A percentile compares a stretch with the other conserved stretches of the same genome.
These are phyloP conservation scores for Drosophila anomelani DNA, from an alignment of 2,888 invertebrate genomes.

Conservation along the genomic window DNA sequence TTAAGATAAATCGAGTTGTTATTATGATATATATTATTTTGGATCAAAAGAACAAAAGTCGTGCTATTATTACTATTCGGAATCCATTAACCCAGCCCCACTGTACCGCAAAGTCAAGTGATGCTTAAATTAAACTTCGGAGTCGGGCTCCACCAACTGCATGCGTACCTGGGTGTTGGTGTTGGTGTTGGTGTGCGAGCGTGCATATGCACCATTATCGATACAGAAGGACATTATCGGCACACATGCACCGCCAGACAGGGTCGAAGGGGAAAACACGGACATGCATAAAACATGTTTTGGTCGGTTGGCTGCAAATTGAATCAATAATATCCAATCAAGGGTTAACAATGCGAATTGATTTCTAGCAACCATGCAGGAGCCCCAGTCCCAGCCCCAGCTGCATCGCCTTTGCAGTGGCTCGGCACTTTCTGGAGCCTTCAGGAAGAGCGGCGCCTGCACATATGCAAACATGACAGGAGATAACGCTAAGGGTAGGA, in stretches of 20 bases:
- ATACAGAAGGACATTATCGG: conserved; percentile 68
- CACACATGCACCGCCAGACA: conserved; percentile 36
- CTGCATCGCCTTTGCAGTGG: conserved; percentile 18
- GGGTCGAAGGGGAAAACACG: conserved; percentile 1
- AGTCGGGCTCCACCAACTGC: conserved; percentile 31
- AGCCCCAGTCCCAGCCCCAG: conserved; percentile 5
- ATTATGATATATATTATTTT: too few species aligned
- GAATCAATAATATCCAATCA: conserved; percentile 83
- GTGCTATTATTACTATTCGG: neutral
- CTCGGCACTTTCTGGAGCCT: conserved; percentile 1
- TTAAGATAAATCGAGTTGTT: too few species aligned
- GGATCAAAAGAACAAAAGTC: too few species aligned
- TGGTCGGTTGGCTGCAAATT: conserved; percentile 77
- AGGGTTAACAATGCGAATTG: conserved; percentile 82
- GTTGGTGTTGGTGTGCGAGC: conserved; percentile 47
- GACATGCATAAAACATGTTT: conserved; percentile 78
- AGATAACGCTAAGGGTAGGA: conserved; percentile 49
- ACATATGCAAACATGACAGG: conserved; percentile 65
- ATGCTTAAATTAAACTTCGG: conserved; percentile 72
- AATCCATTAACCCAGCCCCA: conserved; percentile 38
- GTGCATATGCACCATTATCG: conserved; percentile 72
- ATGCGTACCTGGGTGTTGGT: conserved; percentile 32
- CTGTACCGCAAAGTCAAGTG: conserved; percentile 42
- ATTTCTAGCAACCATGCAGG: conserved; percentile 73
- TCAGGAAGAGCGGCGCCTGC: conserved; percentile 35